Base-by-base conservation (phyloP, 2,113 vertebrate genomes). In the Arizona elegans region DNA sequence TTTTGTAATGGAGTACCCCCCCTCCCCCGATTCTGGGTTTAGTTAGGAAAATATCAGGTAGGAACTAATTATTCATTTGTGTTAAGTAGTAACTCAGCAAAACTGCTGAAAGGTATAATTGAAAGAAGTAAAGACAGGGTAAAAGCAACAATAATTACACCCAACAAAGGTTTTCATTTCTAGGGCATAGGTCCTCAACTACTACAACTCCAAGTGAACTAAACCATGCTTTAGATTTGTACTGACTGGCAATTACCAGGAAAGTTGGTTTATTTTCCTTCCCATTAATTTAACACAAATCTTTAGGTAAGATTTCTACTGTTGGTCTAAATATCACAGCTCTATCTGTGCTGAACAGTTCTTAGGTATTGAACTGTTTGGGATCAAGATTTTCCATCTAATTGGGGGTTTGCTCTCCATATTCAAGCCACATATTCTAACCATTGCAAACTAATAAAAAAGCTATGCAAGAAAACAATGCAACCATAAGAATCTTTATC, bases 41-140 rank as follows among this genome's bases (percentile, higher is more conserved):
- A 92, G 93, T 90, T 93, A 54, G 81, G 95, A 95, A 95, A 95
- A 93, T 93, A 90, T 88, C 95, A 94, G 93, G 91, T 96, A 95
- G 94, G 94, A 97, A 95, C 94, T 95, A 95, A 95, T 97, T 97
- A 97, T 96, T 95, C 95, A 95, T 95, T 95, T 96, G 93, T 91
- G 93, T 90, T 94, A 90, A 93, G 93, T 52, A 17, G 94, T 0
- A 87, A 91, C 94, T 95, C 94, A 93, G 70, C 0, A 0, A 0
- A 0, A 87, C 62, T 94, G 93, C 93, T 95, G 96, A 96, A 94
- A 93, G 88, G 92, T 55, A 96, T 95, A 96, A 96, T 65, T 95
- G 95, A 95, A 96, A 95, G 91, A 70, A 89, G 38, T 53, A 93
- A 50, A 86, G 53, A 17, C 38, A 89, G 38, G 58, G 55, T 59